These are phyloP conservation scores for Stenoptilia bipunctidactyla DNA, from an alignment of 2,888 invertebrate species.

Conservation along the genomic window DNA sequence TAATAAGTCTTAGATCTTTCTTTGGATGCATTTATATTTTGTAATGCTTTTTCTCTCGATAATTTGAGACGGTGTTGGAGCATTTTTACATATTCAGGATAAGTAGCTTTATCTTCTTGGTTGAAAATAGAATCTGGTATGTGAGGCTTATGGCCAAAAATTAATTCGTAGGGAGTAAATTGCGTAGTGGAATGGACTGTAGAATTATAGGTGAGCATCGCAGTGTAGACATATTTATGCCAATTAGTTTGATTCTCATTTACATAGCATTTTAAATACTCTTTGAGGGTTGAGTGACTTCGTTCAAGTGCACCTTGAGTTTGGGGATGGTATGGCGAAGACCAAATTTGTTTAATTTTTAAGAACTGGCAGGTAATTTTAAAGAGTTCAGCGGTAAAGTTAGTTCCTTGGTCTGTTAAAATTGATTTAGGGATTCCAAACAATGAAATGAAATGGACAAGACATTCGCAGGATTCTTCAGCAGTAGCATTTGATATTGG, in stretches of 20 bases:
- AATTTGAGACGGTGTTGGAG: slow-evolving; percentile 19
- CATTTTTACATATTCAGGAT: slow-evolving; percentile 20
- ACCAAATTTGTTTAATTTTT: slow-evolving; percentile 18
- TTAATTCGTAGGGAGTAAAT: slow-evolving; percentile 24
- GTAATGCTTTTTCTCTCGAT: slow-evolving; percentile 17
- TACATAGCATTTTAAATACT: slow-evolving; percentile 15
- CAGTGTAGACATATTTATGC: slow-evolving; percentile 21
- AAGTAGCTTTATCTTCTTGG: slow-evolving; percentile 3
- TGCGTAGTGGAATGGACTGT: slow-evolving; percentile 22
- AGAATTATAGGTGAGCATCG: slow-evolving; percentile 25
- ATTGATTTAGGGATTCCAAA: slow-evolving; percentile 29
- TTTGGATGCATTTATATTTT: slow-evolving; percentile 20
- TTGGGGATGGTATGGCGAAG: slow-evolving; percentile 20
- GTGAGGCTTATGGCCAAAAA: slow-evolving; percentile 22
- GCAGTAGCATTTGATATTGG: slow-evolving; percentile 13
- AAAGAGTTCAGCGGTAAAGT: slow-evolving; percentile 16
- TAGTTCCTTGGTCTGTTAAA: slow-evolving; percentile 32
- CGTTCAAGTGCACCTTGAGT: slow-evolving; percentile 17
- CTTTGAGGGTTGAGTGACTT: slow-evolving; percentile 17
- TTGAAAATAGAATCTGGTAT: slow-evolving; percentile 9
- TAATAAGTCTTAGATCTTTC: slow-evolving; percentile 21
- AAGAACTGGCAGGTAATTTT: slow-evolving; percentile 13
- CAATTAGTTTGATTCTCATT: slow-evolving; percentile 22
- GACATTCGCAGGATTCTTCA: slow-evolving; percentile 15
- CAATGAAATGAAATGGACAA: slow-evolving; percentile 25